Evolutionary conservation across 2,113 vertebrate genomes (phyloP), one percentile per base, ranked within the genome.

Genomic region (Andinoacara biseriatus): DNA sequence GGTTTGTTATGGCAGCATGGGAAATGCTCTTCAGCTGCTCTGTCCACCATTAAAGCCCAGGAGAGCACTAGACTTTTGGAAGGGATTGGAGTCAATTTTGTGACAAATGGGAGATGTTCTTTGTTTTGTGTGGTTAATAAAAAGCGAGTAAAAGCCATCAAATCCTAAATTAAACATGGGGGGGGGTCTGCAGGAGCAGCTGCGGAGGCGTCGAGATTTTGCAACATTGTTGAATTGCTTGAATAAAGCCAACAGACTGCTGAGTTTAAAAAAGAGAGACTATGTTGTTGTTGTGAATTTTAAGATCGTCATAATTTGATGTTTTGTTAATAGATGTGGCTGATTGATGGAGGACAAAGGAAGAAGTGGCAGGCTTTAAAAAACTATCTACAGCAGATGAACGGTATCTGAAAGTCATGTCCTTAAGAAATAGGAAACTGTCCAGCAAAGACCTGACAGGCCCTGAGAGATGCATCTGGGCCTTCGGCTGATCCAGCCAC

Each of bases 11-110:
- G 29, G 58, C 76, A 15, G 63, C 63, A 40, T 43, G 77, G 76
- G 72, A 63, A 72, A 67, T 49, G 5, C 11, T 5, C 29, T 58
- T 72, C 52, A 76, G 18, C 74, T 69, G 67, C 49, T 13, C n/a
- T 40, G 18, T 60, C n/a, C 52, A 17, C 74, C 8, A 26, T 76
- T 52, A 54, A 80, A 69, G n/a, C 52, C 65, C 75, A 69, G 65
- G 80, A 83, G 84, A 87, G 74, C 35, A 58, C 49, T 61, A 26
- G 58, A 86, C 85, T 81, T 83, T 74, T 78, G 43, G 57, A 75
- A 46, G 58, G 62, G 72, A 52, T 46, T 60, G 74, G 76, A 65
- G 81, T 57, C 9, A 60, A n/a, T 29, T 60, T 78, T 7, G 2
- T 49, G 62, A 84, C 87, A 84, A 89, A 67, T 82, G 29, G 85